Base-by-base conservation (phyloP, 53 echinoderm and acorn worm species). In the Holothuria leucospilota region DNA sequence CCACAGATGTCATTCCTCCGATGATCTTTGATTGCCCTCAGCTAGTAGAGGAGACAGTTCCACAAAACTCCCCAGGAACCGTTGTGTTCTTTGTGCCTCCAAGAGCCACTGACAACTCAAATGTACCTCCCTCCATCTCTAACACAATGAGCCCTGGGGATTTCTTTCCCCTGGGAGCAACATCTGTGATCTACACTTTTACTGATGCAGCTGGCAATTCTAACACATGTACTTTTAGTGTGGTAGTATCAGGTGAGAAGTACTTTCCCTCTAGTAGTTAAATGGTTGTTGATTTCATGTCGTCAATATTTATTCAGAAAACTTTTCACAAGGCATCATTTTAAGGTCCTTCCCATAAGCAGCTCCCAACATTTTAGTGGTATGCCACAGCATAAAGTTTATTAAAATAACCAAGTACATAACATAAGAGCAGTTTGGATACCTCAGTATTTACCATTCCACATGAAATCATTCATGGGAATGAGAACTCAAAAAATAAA, bases 21-120 rank as follows among this genome's bases (percentile, higher is more conserved):
- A 67, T 51, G n/a, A 67, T 83, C 8, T 46, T n/a, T 26, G 67
- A 62, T 53, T 83, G 84, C 28, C 84, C 66, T 62, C 42, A 64
- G 67, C 16, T 82, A 29, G 58, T 89, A 8, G 67, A 69, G 39
- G 83, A 71, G 18, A 68, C 59, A 13, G 77, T 89, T 12, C 83
- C 63, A 29, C 41, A 71, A 2, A 85, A 85, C 12, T 49, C 53
- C n/a, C 27, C 58, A 24, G 65, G 84, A 8, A 56, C 84, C 24
- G n/a, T 20, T 39, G 77, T 89, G 58, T 40, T 53, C 87, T 93
- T 74, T 67, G 49, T 87, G 0, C 84, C 86, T 68, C 93, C 93
- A 46, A 89, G 64, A 39, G 93, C 93, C 51, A 88, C 90, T 6
- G 93, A 93, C 70, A 90, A 90, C 73, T 90, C 93, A 51, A 82